Evolutionary conservation across 1,140 invertebrate species (phyloP).

Genomic region (Danaus melanippus): DNA sequence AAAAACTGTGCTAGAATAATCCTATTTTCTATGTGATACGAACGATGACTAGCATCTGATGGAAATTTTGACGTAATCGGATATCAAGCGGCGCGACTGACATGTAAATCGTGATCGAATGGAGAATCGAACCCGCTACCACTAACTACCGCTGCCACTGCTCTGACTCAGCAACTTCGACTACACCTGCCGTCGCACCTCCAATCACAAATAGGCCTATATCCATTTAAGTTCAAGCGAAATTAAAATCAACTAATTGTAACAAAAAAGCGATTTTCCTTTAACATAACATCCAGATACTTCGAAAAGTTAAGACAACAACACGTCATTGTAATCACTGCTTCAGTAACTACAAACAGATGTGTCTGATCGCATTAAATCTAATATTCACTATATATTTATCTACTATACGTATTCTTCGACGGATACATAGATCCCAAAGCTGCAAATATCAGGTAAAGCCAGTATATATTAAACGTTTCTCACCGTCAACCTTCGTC

Average conservation of each 20-base stretch:
- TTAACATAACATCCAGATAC: too few relatives aligned
- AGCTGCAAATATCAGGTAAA: slow-evolving; percentile 24
- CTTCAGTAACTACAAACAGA: too few relatives aligned
- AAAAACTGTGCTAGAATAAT: slow-evolving; percentile 37
- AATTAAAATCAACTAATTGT: neutral
- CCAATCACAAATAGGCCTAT: neutral
- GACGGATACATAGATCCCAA: too few relatives aligned
- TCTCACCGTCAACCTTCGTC: slow-evolving; percentile 55
- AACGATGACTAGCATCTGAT: slow-evolving; percentile 46
- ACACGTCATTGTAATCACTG: too few relatives aligned
- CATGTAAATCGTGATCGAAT: slow-evolving; percentile 68
- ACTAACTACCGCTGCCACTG: slow-evolving; percentile 66
- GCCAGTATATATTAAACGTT: slow-evolving; percentile 32
- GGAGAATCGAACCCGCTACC: slow-evolving; percentile 58
- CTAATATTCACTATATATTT: too few relatives aligned
- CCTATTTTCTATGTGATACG: slow-evolving; percentile 47
- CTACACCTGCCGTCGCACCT: slow-evolving; percentile 48
- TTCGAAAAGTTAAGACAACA: too few relatives aligned
- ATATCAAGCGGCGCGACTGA: slow-evolving; percentile 66
- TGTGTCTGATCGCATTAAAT: too few relatives aligned
- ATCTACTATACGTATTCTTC: too few relatives aligned
- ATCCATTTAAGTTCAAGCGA: neutral
- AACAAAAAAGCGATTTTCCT: too few relatives aligned
- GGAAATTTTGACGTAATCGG: slow-evolving; percentile 44
- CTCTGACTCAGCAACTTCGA: slow-evolving; percentile 54